phyloP scores from a whole-genome alignment of 2,797 vertebrate genomes.

The Discoglossus pictus region DNA sequence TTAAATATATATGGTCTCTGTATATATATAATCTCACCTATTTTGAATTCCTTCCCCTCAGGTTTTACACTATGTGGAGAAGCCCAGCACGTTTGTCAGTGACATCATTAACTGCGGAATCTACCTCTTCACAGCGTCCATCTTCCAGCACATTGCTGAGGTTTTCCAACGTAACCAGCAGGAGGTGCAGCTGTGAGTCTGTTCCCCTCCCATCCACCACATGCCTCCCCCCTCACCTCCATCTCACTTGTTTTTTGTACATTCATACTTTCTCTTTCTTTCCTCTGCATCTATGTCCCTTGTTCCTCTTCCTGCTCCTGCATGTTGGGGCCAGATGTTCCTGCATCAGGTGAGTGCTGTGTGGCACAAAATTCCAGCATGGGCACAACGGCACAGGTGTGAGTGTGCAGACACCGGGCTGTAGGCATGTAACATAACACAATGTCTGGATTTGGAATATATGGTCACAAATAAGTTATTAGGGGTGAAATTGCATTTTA shows the following conservation, averaged over 20 bases:
- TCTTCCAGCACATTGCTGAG: constrained; percentile 88
- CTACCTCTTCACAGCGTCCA: constrained; percentile 90
- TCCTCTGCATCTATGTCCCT: constrained; percentile 64
- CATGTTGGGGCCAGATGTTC: constrained; percentile 84
- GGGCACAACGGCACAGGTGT: not conserved
- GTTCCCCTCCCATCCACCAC: constrained; percentile 19
- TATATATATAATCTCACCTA: constrained; percentile 58
- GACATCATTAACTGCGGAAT: constrained; percentile 99
- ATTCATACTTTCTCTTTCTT: constrained; percentile 60
- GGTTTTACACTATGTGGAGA: constrained; percentile 97
- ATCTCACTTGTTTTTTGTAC: constrained; percentile 72
- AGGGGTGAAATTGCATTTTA: too few relatives aligned
- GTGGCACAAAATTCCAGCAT: constrained; percentile 52
- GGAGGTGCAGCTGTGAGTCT: constrained; percentile 72
- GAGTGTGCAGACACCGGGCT: constrained; percentile 12
- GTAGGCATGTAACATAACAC: too few relatives aligned
- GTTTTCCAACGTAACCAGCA: constrained; percentile 87
- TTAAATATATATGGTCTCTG: too few relatives aligned
- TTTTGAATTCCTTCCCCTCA: constrained; percentile 61
- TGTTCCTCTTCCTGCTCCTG: constrained; percentile 77
- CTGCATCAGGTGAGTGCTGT: constrained; percentile 90
- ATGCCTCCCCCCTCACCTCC: constrained; percentile 61
- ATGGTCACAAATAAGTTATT: too few relatives aligned
- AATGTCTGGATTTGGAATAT: too few relatives aligned
- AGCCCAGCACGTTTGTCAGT: constrained; percentile 95